Evolutionary conservation across 2,797 vertebrate genomes (phyloP).

Genomic region (Lagocephalus sceleratus): DNA sequence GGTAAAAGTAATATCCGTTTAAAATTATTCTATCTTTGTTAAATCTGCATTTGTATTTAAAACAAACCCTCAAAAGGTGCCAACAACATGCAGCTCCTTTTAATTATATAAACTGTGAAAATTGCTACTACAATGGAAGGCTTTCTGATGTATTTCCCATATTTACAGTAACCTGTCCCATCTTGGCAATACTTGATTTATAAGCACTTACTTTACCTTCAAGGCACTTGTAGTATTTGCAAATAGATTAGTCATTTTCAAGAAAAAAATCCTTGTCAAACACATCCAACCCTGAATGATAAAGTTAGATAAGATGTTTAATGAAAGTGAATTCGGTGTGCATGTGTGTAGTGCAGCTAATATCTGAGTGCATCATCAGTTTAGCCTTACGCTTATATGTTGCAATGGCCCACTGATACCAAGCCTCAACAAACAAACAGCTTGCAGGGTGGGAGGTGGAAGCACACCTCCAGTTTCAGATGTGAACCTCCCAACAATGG

Average conservation of each 20-base stretch:
- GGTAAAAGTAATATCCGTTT: neutral
- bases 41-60: neutral
- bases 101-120: too few relatives aligned
- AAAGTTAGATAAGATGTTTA: neutral
- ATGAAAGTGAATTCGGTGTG: neutral
- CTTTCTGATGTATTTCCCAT: neutral
- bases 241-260: too few relatives aligned
- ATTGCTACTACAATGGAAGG: neutral
- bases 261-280: neutral
- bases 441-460: conserved; percentile 49
- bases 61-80: neutral
- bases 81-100: too few relatives aligned
- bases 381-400: conserved; percentile 1
- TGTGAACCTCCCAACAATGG: conserved; percentile 71
- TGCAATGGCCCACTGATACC: conserved; percentile 18
- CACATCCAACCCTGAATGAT: neutral
- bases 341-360: neutral
- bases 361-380: neutral
- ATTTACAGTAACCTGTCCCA: too few relatives aligned
- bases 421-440: conserved; percentile 43
- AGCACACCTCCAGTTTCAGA: conserved; percentile 70
- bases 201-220: too few relatives aligned
- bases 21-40: neutral
- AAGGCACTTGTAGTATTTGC: too few relatives aligned
- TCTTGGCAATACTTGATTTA: too few relatives aligned